Base-by-base conservation (phyloP, 2,113 vertebrate species). In the Solea solea region DNA sequence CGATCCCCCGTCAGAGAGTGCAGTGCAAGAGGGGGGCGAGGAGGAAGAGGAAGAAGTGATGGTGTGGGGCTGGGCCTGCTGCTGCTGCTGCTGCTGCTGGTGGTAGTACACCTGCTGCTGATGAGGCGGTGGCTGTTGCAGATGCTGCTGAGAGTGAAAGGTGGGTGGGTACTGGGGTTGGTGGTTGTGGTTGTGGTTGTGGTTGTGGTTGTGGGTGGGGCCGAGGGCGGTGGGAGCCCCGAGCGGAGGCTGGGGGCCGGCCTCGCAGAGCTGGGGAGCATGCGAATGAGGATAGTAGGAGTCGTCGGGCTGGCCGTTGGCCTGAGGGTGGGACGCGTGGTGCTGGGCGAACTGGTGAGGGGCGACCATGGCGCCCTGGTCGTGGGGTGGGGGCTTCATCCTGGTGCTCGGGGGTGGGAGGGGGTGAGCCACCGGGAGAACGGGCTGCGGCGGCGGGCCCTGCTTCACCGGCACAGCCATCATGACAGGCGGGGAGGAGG, bases 1-100 rank as follows among this genome's bases (percentile, higher is more conserved):
- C 72, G 93, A 86, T 89, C 93, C 90, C 94, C 93, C 91, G 72
- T 96, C 95, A 93, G 93, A 94, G 78, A 94, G 86, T 93, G 95
- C 92, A 92, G 94, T 94, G 52, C 94, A 94, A 91, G 92, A 93
- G 84, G 93, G 93, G 94, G 94, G 94, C 48, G 95, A 95, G 78
- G 93, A 93, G 89, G 85, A 76, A 64, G 83, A 84, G 71, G 92
- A 91, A 57, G 73, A 41, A 5, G 81, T 86, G 84, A 78, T 93
- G 88, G 88, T 87, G 90, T 93, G 94, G 89, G 86, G 92, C 84
- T 90, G 94, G 81, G 90, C 69, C 82, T 94, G 94, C 84, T 96
- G 94, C 78, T 90, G 90, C 64, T 88, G 88, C 45, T 85, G 87
- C 44, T 72, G 85, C 4, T 83, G 81, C 42, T 74, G 21, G 21